phyloP scores from a whole-genome alignment of 2,888 invertebrate species.

The Cataglyphis altisquamis region DNA sequence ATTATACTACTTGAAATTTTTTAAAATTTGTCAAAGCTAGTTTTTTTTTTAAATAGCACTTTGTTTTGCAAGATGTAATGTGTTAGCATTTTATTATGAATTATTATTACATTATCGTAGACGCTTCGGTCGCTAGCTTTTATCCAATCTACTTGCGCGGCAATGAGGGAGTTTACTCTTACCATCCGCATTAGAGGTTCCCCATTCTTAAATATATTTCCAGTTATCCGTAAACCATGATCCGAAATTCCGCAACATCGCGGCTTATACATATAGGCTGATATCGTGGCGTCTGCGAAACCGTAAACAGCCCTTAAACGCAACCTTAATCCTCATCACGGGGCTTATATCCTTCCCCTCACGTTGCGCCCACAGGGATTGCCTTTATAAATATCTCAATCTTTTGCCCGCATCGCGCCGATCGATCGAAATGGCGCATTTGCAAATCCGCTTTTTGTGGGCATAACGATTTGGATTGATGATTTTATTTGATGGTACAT shows the following conservation, averaged over 20 bases:
- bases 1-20: neutral
- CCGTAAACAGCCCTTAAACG: slow-evolving; percentile 80
- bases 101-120: slow-evolving; percentile 28
- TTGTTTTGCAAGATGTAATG: neutral
- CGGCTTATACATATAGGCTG: slow-evolving; percentile 59
- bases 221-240: slow-evolving; percentile 69
- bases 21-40: slow-evolving; percentile 8
- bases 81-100: slow-evolving; percentile 30
- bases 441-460: slow-evolving; percentile 56
- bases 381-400: slow-evolving; percentile 76
- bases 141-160: slow-evolving; percentile 51
- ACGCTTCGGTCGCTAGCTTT: slow-evolving; percentile 44
- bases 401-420: slow-evolving; percentile 51
- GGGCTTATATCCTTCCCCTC: slow-evolving; percentile 53
- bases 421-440: slow-evolving; percentile 71
- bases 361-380: slow-evolving; percentile 57
- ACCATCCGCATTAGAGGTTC: slow-evolving; percentile 30
- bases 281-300: slow-evolving; percentile 71
- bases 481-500: neutral
- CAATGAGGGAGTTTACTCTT: slow-evolving; percentile 66
- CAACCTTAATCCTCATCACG: slow-evolving; percentile 76
- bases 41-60: neutral
- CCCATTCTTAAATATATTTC: slow-evolving; percentile 56
- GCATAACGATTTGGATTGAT: neutral
- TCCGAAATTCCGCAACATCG: slow-evolving; percentile 68